Percentiles rank a stretch among this genome's conserved stretches.
Conservation (phyloP, 2,797 vertebrate species). For the Anas flavirostris region DNA sequence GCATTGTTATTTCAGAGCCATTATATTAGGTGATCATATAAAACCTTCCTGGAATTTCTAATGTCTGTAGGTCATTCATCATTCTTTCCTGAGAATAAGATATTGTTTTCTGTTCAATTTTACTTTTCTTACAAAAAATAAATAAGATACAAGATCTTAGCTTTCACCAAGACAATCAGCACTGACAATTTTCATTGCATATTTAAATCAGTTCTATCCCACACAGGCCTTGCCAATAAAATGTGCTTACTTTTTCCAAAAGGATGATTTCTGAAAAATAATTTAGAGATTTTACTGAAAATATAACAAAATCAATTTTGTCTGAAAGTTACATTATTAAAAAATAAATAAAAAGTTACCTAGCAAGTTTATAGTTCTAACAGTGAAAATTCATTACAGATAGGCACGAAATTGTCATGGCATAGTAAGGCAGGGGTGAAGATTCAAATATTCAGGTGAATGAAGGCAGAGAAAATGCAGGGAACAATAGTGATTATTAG, state of each 20-base stretch:
- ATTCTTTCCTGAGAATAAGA: background rate
- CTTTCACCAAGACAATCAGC: background rate
- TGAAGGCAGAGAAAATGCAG: background rate
- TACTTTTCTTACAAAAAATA: background rate
- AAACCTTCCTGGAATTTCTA: background rate
- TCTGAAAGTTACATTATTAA: background rate
- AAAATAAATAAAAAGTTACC: background rate
- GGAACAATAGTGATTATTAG: background rate
- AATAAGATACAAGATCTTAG: background rate
- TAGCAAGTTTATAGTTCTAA: background rate
- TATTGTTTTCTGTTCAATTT: background rate
- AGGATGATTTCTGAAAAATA: background rate
- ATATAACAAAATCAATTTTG: background rate
- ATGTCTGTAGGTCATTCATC: background rate
- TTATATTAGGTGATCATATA: background rate
- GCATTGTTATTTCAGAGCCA: background rate
- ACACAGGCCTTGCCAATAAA: background rate
- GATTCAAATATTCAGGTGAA: background rate
- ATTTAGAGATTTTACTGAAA: background rate
- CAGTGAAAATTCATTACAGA: background rate
- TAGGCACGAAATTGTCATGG: background rate
- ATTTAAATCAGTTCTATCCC: background rate
- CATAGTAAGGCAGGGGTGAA: background rate
- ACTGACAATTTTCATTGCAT: background rate
- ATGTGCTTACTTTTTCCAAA: background rate